Evolutionary conservation across 2,888 invertebrate species (phyloP).

Genomic region (Nomada hirtipes): DNA sequence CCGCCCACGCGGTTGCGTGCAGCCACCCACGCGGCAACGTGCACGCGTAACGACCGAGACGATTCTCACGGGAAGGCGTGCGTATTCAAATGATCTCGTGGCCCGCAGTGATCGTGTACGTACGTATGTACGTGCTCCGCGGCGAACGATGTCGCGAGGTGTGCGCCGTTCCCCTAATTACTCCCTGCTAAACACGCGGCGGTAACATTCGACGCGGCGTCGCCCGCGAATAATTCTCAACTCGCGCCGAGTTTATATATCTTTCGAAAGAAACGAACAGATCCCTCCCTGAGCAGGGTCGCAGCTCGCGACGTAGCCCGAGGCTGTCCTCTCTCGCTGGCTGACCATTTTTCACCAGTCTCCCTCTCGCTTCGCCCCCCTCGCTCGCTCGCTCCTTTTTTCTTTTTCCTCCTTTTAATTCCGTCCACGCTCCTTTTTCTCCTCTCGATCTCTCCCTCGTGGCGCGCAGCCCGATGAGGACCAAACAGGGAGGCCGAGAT

Average conservation of each 20-base stretch:
- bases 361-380: constrained; percentile 33
- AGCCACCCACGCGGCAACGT: constrained; percentile 69
- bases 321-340: constrained; percentile 81
- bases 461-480: constrained; percentile 42
- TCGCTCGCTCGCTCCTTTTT: background rate
- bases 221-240: constrained; percentile 42
- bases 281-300: constrained; percentile 80
- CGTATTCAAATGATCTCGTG: constrained; percentile 61
- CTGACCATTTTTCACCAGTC: constrained; percentile 82
- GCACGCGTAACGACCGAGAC: constrained; percentile 66
- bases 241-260: constrained; percentile 49
- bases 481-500: constrained; percentile 11
- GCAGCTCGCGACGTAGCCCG: constrained; percentile 79
- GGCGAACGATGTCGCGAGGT: constrained; percentile 26
- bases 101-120: background rate
- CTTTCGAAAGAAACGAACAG: constrained; percentile 54
- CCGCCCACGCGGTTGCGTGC: constrained; percentile 69
- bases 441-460: constrained; percentile 78
- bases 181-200: constrained; percentile 48
- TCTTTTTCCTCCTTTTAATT: constrained; percentile 70
- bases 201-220: constrained; percentile 8
- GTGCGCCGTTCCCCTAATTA: constrained; percentile 51
- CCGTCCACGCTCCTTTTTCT: constrained; percentile 74
- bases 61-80: constrained; percentile 72
- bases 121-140: background rate